phyloP scores from a whole-genome alignment of 2,797 vertebrate genomes.

The Linurgus olivaceus region DNA sequence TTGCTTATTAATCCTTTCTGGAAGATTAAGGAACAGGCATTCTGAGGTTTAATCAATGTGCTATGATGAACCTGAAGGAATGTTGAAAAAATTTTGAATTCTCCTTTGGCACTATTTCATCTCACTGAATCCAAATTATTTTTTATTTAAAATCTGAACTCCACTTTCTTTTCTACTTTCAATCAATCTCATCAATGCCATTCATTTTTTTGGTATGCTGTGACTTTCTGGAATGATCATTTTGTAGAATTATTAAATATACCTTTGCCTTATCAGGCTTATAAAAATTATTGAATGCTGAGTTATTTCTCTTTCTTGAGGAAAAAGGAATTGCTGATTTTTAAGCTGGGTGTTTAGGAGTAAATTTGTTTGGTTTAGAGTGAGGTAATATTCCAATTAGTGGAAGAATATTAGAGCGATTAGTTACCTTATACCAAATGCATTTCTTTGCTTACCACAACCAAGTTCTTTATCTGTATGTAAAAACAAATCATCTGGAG shows the following conservation, averaged over 20 bases:
- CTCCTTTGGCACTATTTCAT: not conserved
- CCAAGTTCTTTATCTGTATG: not conserved
- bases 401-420: not conserved
- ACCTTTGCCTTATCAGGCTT: not conserved
- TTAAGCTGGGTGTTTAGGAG: not conserved
- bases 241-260: not conserved
- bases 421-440: not conserved
- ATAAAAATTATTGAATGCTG: not conserved
- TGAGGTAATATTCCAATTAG: not conserved
- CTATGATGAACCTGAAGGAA: not conserved
- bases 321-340: not conserved
- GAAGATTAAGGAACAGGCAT: not conserved
- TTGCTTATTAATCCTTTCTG: not conserved
- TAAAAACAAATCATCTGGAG: not conserved
- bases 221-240: not conserved
- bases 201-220: not conserved
- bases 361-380: not conserved
- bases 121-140: not conserved
- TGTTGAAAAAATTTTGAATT: not conserved
- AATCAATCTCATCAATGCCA: not conserved
- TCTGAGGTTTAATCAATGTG: not conserved
- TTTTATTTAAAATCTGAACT: not conserved
- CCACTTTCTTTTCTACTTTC: not conserved
- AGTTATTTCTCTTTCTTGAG: not conserved
- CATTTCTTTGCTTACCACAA: not conserved